Conservation (phyloP, 2,888 invertebrate genomes). For the Willowsia nigromaculata region DNA sequence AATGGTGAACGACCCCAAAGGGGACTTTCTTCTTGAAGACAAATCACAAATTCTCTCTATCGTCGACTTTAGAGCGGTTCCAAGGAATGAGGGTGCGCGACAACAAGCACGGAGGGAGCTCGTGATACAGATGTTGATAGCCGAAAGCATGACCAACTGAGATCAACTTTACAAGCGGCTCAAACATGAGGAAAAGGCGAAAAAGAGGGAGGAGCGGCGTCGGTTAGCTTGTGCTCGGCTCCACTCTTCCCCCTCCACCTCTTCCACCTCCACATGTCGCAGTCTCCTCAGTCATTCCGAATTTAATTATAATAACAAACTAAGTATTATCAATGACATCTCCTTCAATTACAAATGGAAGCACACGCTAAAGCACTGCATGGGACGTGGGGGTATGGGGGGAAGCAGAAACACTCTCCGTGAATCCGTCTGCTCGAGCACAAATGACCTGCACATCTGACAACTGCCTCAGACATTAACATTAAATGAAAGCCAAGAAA, state of each 20-base stretch:
- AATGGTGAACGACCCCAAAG: conserved; percentile 50
- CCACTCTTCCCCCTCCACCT: conserved; percentile 28
- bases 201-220: conserved; percentile 67
- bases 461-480: conserved; percentile 57
- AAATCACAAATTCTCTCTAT: conserved; percentile 74
- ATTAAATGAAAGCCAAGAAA: not conserved
- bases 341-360: conserved; percentile 72
- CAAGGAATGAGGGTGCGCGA: conserved; percentile 68
- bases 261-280: conserved; percentile 50
- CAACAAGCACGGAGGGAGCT: conserved; percentile 72
- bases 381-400: conserved; percentile 58
- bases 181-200: conserved; percentile 74
- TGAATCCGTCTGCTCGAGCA: conserved; percentile 70
- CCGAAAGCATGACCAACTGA: conserved; percentile 76
- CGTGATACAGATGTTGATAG: conserved; percentile 75
- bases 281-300: conserved; percentile 68
- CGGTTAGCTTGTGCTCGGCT: conserved; percentile 58
- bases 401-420: conserved; percentile 64
- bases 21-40: conserved; percentile 70
- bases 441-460: conserved; percentile 70
- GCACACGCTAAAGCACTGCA: conserved; percentile 65
- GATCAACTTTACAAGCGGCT: conserved; percentile 75
- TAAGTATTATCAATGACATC: conserved; percentile 74
- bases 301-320: conserved; percentile 65
- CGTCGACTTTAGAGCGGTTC: conserved; percentile 72